A percentile compares a stretch with the other conserved stretches of the same genome.
phyloP scores from a whole-genome alignment of 1,140 invertebrate species.

The Hesperophylax magnus region DNA sequence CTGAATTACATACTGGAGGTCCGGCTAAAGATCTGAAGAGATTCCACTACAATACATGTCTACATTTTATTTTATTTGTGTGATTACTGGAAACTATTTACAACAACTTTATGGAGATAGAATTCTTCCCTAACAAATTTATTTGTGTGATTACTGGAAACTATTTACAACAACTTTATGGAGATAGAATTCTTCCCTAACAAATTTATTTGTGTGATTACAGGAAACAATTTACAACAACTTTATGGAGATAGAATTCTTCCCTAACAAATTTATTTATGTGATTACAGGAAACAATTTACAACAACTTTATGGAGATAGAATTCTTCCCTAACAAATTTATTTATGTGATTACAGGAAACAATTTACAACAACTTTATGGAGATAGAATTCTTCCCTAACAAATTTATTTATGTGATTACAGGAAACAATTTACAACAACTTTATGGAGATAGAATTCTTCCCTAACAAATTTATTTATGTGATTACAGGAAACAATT shows the following conservation, averaged over 20 bases:
- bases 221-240: slow-evolving; percentile 90
- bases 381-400: slow-evolving; percentile 88
- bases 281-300: slow-evolving; percentile 84
- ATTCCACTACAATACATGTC: background rate
- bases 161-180: slow-evolving; percentile 90
- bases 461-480: slow-evolving; percentile 92
- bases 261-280: slow-evolving; percentile 90
- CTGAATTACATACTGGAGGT: no score
- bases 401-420: slow-evolving; percentile 83
- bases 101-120: slow-evolving; percentile 88
- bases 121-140: slow-evolving; percentile 91
- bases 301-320: slow-evolving; percentile 88
- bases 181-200: slow-evolving; percentile 90
- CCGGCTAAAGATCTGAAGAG: no score
- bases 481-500: slow-evolving; percentile 82
- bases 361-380: slow-evolving; percentile 89
- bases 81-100: slow-evolving; percentile 87
- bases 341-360: slow-evolving; percentile 79
- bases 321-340: slow-evolving; percentile 92
- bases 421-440: slow-evolving; percentile 88
- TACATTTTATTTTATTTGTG: background rate
- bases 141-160: slow-evolving; percentile 80
- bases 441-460: slow-evolving; percentile 89
- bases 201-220: slow-evolving; percentile 80
- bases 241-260: slow-evolving; percentile 88